Evolutionary conservation across 2,113 vertebrate genomes (phyloP).

Genomic region (Embiotoca jacksoni): DNA sequence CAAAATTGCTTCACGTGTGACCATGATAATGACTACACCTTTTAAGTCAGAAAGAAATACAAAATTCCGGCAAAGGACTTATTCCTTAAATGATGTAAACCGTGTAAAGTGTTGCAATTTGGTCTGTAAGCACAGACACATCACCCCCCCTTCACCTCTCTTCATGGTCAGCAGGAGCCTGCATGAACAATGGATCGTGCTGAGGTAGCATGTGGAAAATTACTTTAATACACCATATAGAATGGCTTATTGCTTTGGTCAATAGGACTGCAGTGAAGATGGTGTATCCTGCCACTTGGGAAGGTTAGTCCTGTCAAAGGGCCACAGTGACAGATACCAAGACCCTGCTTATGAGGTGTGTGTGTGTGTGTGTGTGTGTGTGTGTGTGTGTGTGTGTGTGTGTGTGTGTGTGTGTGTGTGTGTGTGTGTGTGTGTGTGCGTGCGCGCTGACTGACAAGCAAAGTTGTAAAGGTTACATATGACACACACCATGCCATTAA

Average conservation of each 20-base stretch:
- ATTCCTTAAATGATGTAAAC: slow-evolving; percentile 92
- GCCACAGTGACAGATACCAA: slow-evolving; percentile 93
- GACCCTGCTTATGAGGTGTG: slow-evolving; percentile 94
- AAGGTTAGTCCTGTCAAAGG: slow-evolving; percentile 98
- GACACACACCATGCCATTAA: slow-evolving; percentile 93
- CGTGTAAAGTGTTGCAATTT: slow-evolving; percentile 95
- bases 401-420: slow-evolving; percentile 1
- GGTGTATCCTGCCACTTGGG: slow-evolving; percentile 95
- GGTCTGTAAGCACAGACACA: slow-evolving; percentile 83
- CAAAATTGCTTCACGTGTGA: slow-evolving; percentile 89
- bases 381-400: slow-evolving; percentile 56
- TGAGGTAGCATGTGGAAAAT: slow-evolving; percentile 99
- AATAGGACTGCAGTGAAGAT: slow-evolving; percentile 98
- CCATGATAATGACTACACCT: slow-evolving; percentile 91
- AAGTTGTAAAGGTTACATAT: slow-evolving; percentile 98
- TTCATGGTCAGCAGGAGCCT: slow-evolving; percentile 96
- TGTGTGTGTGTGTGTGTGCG: slow-evolving; percentile 19
- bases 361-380: slow-evolving; percentile 55
- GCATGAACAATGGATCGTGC: slow-evolving; percentile 99
- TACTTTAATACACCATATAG: slow-evolving; percentile 99
- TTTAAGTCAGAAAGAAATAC: slow-evolving; percentile 77
- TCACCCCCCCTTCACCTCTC: slow-evolving; percentile 24
- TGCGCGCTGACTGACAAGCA: slow-evolving; percentile 88
- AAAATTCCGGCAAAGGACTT: slow-evolving; percentile 88
- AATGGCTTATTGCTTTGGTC: slow-evolving; percentile 99